Evolutionary conservation across 2,888 invertebrate species (phyloP), one percentile per base, ranked within the genome.

Genomic region (Adelognathus sp.): DNA sequence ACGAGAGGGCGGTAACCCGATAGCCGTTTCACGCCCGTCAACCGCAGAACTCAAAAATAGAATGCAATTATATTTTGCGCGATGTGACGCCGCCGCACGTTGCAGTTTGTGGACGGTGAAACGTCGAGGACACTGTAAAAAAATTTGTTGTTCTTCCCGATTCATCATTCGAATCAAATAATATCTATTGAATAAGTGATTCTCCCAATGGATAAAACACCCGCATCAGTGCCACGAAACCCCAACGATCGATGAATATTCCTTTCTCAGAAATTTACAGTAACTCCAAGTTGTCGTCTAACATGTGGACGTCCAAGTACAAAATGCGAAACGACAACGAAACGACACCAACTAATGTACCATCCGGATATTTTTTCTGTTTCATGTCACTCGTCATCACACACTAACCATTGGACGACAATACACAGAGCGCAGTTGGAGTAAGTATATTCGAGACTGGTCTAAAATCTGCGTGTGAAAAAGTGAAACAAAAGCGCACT

Each of bases 401-500:
- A 72, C 76, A 81, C 71, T 72, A 75, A 75, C 67, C 67, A 75
- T 56, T 50, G 73, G 80, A 52, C 76, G 66, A 81, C 81, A 78
- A 75, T 27, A 74, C 58, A 73, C 90, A 92, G 92, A 89, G 91
- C 92, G 82, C 92, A 92, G 86, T 89, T 92, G 86, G 92, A 92
- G 92, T 92, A 88, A 92, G 92, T 92, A 91, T 85, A 72, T 67
- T 39, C 60, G 77, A 54, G 69, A 80, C 56, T 77, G 71, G 69
- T 67, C 54, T 60, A 76, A n/a, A n/a, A 54, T 61, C 61, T 72
- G 67, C 64, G 71, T 79, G 63, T 77, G 27, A 33, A 66, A 31
- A 33, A 60, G 54, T 52, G 44, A 31, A 36, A 36, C 7, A 36
- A 36, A 50, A 50, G n/a, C n/a, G n/a, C n/a, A n/a, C n/a, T n/a